Evolutionary conservation across 2,888 invertebrate species (phyloP).

Genomic region (Vannuccia rotundouncinata): DNA sequence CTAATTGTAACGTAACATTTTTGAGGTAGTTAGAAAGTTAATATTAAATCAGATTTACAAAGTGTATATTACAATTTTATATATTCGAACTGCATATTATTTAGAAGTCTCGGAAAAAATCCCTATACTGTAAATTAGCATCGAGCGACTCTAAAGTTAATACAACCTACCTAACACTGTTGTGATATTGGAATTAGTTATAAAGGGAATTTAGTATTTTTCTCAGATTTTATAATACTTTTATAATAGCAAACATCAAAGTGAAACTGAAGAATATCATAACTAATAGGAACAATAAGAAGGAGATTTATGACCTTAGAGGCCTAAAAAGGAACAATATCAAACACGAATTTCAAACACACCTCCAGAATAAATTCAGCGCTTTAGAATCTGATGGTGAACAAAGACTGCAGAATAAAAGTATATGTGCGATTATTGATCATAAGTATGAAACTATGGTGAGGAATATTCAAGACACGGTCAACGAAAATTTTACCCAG

Average conservation of each 20-base stretch:
- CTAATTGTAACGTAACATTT: no score
- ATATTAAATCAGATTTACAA: no score
- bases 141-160: no score
- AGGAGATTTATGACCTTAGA: conserved; percentile 13
- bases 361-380: conserved; percentile 15
- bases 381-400: conserved; percentile 10
- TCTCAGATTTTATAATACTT: no score
- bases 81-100: no score
- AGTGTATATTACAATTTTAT: no score
- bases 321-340: conserved; percentile 1
- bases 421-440: conserved; percentile 12
- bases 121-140: no score
- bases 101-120: no score
- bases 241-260: conserved; percentile 22
- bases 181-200: no score
- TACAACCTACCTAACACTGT: no score
- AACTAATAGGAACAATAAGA: conserved; percentile 13
- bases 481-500: conserved; percentile 18
- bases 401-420: conserved; percentile 7
- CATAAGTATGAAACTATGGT: conserved; percentile 15
- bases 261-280: conserved; percentile 18
- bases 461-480: conserved; percentile 21
- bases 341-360: background rate
- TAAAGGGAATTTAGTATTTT: no score
- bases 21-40: no score